phyloP scores from a whole-genome alignment of 2,888 invertebrate genomes.

The Orchesellides sinensis region DNA sequence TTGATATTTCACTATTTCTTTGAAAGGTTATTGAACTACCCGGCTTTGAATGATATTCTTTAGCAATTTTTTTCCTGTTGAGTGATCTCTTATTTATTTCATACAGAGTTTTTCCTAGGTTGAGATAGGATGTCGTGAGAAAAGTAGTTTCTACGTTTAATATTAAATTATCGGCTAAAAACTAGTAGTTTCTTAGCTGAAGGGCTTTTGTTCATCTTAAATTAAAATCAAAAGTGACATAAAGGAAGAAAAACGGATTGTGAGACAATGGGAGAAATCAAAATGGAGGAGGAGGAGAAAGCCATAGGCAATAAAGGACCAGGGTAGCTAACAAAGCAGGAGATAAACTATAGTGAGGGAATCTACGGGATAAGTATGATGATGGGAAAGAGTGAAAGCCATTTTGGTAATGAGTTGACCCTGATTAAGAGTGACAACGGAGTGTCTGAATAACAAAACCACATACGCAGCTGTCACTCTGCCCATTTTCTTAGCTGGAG shows the following conservation, averaged over 20 bases:
- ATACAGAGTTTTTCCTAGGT: not conserved
- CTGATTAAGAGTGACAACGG: conserved; percentile 59
- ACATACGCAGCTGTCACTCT: conserved; percentile 40
- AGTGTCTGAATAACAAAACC: conserved; percentile 36
- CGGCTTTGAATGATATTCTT: not conserved
- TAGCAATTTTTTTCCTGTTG: not conserved
- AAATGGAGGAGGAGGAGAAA: not conserved
- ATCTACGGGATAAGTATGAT: not conserved
- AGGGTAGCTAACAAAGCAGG: not conserved
- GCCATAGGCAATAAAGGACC: not conserved
- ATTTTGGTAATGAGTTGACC: conserved; percentile 61
- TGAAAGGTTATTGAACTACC: not conserved
- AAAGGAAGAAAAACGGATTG: not conserved
- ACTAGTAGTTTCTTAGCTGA: no score
- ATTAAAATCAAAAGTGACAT: conserved; percentile 7
- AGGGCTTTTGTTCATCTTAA: no score
- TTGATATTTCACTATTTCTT: not conserved
- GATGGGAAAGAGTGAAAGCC: not conserved
- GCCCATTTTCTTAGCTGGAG: conserved; percentile 5
- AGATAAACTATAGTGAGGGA: not conserved
- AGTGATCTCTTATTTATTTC: not conserved
- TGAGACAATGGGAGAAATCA: not conserved
- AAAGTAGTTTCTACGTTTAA: no score
- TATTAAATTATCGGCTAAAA: no score
- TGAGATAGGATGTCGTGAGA: not conserved